A percentile compares a stretch with the other conserved stretches of the same genome.
phyloP scores from a whole-genome alignment of 2,888 invertebrate genomes.

The Eupithecia pulchellata region DNA sequence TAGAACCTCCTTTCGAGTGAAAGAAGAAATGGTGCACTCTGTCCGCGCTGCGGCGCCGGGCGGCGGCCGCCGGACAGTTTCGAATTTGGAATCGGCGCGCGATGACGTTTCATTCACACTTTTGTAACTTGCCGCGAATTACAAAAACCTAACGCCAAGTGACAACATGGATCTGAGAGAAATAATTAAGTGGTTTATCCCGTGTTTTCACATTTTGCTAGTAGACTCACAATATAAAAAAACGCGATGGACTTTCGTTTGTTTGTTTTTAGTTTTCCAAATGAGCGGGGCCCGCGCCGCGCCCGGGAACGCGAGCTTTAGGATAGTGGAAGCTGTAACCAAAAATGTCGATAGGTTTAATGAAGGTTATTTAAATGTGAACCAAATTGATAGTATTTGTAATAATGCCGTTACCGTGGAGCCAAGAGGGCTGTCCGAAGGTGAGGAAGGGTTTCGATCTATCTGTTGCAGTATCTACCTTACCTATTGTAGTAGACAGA shows the following conservation, averaged over 20 bases:
- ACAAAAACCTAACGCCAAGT: slow-evolving; percentile 23
- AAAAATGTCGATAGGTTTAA: slow-evolving; percentile 45
- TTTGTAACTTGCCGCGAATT: slow-evolving; percentile 33
- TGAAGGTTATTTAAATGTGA: slow-evolving; percentile 35
- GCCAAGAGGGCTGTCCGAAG: slow-evolving; percentile 31
- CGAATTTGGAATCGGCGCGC: slow-evolving; percentile 47
- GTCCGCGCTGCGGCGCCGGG: not conserved
- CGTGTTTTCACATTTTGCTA: slow-evolving; percentile 75
- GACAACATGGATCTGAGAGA: slow-evolving; percentile 76
- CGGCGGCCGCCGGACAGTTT: too few species aligned
- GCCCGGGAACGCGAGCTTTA: too few species aligned
- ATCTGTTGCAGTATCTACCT: too few species aligned
- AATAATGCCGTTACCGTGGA: slow-evolving; percentile 14
- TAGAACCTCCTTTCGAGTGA: slow-evolving; percentile 48
- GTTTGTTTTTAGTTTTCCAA: slow-evolving; percentile 44
- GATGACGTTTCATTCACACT: slow-evolving; percentile 54
- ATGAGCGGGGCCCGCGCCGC: slow-evolving; percentile 32
- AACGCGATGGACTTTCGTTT: slow-evolving; percentile 41
- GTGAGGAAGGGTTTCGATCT: too few species aligned
- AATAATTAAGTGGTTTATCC: slow-evolving; percentile 81
- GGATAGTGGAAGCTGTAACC: slow-evolving; percentile 39
- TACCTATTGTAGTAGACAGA: too few species aligned
- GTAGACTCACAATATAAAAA: slow-evolving; percentile 33
- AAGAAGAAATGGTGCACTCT: slow-evolving; percentile 68
- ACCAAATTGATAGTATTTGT: slow-evolving; percentile 43